A percentile compares a stretch with the other conserved stretches of the same genome.
These are phyloP conservation scores for Saccopteryx bilineata DNA, from an alignment of 2,113 vertebrate genomes.

Conservation along the genomic window DNA sequence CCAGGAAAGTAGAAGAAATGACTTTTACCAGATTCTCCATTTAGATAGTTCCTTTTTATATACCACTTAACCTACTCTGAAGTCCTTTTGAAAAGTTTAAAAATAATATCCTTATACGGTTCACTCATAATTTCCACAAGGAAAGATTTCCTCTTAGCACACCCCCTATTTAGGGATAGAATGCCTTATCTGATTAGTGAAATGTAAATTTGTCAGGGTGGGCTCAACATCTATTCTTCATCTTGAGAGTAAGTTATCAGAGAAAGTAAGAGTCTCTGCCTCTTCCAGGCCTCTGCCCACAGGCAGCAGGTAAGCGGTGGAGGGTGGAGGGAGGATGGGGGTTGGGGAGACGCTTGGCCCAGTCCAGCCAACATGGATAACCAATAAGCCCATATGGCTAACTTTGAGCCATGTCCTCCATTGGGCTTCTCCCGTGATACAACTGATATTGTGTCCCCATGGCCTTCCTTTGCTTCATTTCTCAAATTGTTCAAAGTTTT, in stretches of 20 bases:
- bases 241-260: neutral
- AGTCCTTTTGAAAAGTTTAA: neutral
- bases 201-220: neutral
- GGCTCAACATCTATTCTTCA: neutral
- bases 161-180: neutral
- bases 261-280: neutral
- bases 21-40: neutral
- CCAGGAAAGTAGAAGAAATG: neutral
- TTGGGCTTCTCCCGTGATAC: neutral
- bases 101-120: neutral
- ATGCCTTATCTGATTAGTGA: neutral
- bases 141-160: neutral
- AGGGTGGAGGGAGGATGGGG: too few relatives aligned
- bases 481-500: neutral
- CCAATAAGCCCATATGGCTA: neutral
- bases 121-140: neutral
- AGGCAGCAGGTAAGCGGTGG: too few relatives aligned
- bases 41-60: neutral
- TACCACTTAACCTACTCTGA: neutral
- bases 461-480: neutral
- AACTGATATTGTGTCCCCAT: neutral
- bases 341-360: fast-evolving
- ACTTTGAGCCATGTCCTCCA: neutral
- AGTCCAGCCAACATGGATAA: neutral
- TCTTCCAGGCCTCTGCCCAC: neutral